Percentiles rank a stretch among this genome's conserved stretches.
phyloP scores from a whole-genome alignment of 2,888 invertebrate genomes.

The Unio pictorum region DNA sequence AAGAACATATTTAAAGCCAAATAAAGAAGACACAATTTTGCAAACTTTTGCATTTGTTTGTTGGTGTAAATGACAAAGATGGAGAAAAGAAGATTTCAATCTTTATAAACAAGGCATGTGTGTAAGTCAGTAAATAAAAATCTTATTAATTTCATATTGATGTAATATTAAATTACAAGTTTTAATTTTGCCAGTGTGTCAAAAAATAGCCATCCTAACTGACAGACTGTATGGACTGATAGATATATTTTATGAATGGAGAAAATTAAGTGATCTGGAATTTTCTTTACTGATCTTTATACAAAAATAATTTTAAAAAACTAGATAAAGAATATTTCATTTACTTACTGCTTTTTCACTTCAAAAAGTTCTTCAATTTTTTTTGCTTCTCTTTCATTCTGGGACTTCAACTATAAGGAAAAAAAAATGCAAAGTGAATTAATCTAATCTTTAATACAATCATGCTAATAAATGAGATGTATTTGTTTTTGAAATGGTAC shows the following conservation, averaged over 20 bases:
- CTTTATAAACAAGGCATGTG: too few species aligned
- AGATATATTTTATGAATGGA: too few species aligned
- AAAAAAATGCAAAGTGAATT: not conserved
- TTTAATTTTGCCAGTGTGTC: too few species aligned
- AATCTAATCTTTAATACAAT: too few species aligned
- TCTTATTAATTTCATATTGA: too few species aligned
- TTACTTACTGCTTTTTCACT: conserved; percentile 78
- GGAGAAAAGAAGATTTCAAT: too few species aligned
- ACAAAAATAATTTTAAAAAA: not conserved
- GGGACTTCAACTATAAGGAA: conserved; percentile 69
- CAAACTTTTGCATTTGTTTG: not conserved
- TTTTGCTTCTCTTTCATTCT: conserved; percentile 77
- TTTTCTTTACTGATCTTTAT: not conserved
- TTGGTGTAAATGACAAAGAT: not conserved
- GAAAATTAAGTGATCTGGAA: not conserved
- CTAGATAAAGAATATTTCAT: not conserved
- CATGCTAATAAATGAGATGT: not conserved
- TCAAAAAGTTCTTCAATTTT: conserved; percentile 80
- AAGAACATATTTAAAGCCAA: not conserved
- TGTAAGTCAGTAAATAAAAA: too few species aligned
- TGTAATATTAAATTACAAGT: too few species aligned
- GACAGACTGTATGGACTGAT: too few species aligned
- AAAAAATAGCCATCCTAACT: too few species aligned
- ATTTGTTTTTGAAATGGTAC: too few species aligned
- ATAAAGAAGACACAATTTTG: not conserved